Evolutionary conservation across 1,140 invertebrate species (phyloP), one percentile per base, ranked within the genome.

Genomic region (Chrysoperla carnea): DNA sequence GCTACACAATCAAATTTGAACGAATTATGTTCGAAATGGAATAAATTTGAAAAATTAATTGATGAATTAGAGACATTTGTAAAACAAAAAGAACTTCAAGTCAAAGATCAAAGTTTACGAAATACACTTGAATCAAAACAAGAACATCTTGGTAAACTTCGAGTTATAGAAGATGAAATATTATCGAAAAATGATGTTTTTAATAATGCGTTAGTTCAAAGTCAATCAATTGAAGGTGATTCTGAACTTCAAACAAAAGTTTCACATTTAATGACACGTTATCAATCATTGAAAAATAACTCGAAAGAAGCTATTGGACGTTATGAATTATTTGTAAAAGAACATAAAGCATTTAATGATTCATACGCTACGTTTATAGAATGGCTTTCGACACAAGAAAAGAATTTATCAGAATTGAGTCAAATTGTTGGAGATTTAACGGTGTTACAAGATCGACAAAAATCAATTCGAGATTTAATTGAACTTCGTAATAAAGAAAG

Each of bases 101-200:
- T 92, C 0, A 87, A 88, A 61, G 90, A 95, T 59, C 84, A 90
- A 61, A 85, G 84, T 49, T 66, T 95, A 6, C 90, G 87, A 57
- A 88, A 76, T 54, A 85, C 78, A 6, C 71, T 85, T 13, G 78
- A 83, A 45, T 74, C 85, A 1, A 96, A 96, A 60, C 63, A 76
- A 45, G 62, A 63, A 9, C 84, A 94, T 64, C 67, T 92, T 23
- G 72, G 81, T 33, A 87, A 85, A 55, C 63, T 95, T 0, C 78
- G 79, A 50, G 63, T 65, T 28, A 63, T 90, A 33, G 76, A 87
- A 56, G 66, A 72, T 46, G 82, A 87, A 51, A 79, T 96, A 38
- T 48, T 63, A 1, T 61, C 71, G 1, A 87, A 84, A 55, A 74
- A 73, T 40, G 55, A 63, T 1, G 76, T 85, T 28, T 80, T 94